Evolutionary conservation across 2,797 vertebrate species (phyloP).

Genomic region (Rhabdophis nuchalis): DNA sequence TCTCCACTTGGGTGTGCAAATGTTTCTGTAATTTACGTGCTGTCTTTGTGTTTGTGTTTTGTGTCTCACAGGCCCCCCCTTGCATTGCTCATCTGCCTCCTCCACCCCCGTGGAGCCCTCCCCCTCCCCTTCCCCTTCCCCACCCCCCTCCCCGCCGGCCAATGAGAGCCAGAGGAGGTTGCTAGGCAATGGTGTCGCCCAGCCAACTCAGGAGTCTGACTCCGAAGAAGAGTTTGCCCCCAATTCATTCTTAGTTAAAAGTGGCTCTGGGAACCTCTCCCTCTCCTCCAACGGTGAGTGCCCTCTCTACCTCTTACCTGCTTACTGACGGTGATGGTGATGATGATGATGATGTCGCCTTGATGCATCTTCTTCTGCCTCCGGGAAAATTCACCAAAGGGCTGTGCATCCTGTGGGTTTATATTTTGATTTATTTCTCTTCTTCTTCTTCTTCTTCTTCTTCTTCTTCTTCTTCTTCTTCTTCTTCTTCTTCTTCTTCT

Average conservation of each 20-base stretch:
- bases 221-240: slow-evolving; percentile 97
- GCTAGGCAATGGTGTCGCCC: slow-evolving; percentile 94
- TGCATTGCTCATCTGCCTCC: slow-evolving; percentile 91
- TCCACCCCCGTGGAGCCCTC: slow-evolving; percentile 90
- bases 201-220: slow-evolving; percentile 93
- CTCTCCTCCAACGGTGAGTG: slow-evolving; percentile 89
- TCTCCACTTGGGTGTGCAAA: neutral
- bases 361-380: neutral
- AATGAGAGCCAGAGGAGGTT: slow-evolving; percentile 94
- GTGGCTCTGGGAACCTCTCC: slow-evolving; percentile 89
- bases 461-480: neutral
- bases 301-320: slow-evolving; percentile 70
- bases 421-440: too few species aligned
- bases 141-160: slow-evolving; percentile 87
- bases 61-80: slow-evolving; percentile 92
- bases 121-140: slow-evolving; percentile 89
- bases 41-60: slow-evolving; percentile 77
- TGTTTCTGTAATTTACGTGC: slow-evolving; percentile 49
- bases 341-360: too few species aligned
- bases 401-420: neutral
- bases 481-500: too few species aligned
- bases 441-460: too few species aligned
- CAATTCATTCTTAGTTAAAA: slow-evolving; percentile 97
- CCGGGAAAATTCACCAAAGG: neutral
- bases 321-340: slow-evolving; percentile 33